A percentile compares a stretch with the other conserved stretches of the same genome.
Evolutionary conservation across 2,113 vertebrate species (phyloP).

Genomic region (Pycnonotus jocosus): DNA sequence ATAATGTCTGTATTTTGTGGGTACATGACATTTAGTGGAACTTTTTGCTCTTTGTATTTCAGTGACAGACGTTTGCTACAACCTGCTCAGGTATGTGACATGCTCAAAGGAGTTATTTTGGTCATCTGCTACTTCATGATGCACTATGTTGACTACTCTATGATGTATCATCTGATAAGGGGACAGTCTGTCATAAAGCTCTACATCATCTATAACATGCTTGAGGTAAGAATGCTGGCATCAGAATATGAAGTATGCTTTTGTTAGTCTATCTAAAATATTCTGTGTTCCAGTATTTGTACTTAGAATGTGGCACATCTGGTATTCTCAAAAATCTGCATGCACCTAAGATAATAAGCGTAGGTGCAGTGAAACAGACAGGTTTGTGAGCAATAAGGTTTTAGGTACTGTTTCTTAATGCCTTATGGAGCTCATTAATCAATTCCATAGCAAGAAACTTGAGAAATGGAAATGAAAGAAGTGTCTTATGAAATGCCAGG

Average conservation of each 20-base stretch:
- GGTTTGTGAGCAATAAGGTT: neutral
- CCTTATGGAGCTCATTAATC: neutral
- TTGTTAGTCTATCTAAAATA: neutral
- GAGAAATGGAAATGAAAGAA: neutral
- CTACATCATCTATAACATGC: slow-evolving; percentile 99
- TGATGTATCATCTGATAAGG: slow-evolving; percentile 98
- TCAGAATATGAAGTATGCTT: neutral
- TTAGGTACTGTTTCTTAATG: neutral
- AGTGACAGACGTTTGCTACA: slow-evolving; percentile 91
- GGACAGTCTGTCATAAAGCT: slow-evolving; percentile 99
- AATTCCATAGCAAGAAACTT: neutral
- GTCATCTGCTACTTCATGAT: slow-evolving; percentile 95
- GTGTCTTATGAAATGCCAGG: neutral
- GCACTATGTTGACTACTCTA: slow-evolving; percentile 98
- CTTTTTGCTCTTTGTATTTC: slow-evolving; percentile 50
- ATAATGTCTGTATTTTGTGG: neutral
- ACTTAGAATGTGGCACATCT: neutral
- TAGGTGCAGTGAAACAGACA: neutral
- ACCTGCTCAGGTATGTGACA: slow-evolving; percentile 95
- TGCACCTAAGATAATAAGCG: neutral
- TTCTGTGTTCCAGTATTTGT: neutral
- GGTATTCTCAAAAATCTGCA: neutral
- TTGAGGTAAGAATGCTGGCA: slow-evolving; percentile 82
- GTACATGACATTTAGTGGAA: neutral
- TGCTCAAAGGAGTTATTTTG: slow-evolving; percentile 94